phyloP scores from a whole-genome alignment of 2,888 invertebrate genomes.

The Scaptodrosophila latifasciaeformis region DNA sequence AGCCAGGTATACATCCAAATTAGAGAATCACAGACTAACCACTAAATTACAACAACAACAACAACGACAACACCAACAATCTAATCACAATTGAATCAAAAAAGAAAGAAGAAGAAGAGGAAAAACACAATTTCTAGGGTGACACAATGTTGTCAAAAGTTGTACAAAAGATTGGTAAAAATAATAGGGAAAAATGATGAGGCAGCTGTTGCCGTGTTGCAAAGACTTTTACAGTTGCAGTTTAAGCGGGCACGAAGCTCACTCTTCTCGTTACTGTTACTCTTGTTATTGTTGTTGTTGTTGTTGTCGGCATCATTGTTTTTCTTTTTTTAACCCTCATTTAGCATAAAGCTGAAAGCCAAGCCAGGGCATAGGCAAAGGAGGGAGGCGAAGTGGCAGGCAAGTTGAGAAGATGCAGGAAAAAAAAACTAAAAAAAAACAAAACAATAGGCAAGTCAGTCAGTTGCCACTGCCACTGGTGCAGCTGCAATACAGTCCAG shows the following conservation, averaged over 20 bases:
- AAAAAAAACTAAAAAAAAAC: no score
- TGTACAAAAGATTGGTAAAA: constrained; percentile 46
- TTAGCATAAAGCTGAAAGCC: constrained; percentile 66
- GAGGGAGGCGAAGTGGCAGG: constrained; percentile 13
- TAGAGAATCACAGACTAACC: not conserved
- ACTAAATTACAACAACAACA: no score
- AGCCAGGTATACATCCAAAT: not conserved
- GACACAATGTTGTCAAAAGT: constrained; percentile 61
- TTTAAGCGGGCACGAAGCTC: constrained; percentile 5
- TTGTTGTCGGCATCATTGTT: no score
- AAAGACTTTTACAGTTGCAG: constrained; percentile 46
- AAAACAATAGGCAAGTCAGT: constrained; percentile 33
- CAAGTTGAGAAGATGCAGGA: no score
- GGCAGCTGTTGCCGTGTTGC: no score
- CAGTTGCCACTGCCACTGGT: constrained; percentile 36
- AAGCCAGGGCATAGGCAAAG: no score
- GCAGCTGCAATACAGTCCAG: constrained; percentile 25
- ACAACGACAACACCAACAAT: no score
- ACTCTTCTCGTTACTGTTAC: not conserved
- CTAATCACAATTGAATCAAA: no score
- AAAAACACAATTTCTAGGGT: constrained; percentile 26
- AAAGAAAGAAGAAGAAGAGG: no score
- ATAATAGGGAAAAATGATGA: no score
- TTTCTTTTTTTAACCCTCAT: constrained; percentile 65
- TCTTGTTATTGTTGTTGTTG: constrained; percentile 5